These are phyloP conservation scores for Chrysoperla carnea DNA, from an alignment of 1,140 invertebrate species.

Conservation along the genomic window DNA sequence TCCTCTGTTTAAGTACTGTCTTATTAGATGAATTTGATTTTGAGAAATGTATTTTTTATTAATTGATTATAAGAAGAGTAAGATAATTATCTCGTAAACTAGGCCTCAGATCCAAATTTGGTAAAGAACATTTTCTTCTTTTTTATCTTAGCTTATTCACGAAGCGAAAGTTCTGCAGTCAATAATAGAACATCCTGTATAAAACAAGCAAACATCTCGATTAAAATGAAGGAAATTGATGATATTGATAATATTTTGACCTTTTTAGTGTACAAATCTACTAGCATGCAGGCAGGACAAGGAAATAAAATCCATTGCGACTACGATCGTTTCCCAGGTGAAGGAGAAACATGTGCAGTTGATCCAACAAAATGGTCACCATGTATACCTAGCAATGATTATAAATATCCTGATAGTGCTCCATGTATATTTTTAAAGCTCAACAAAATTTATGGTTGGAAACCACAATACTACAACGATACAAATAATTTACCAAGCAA, in stretches of 20 bases:
- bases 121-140: too few species aligned
- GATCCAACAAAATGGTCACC: slow-evolving; percentile 40
- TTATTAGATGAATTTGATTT: too few species aligned
- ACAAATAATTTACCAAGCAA: slow-evolving; percentile 44
- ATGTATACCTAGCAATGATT: slow-evolving; percentile 50
- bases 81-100: too few species aligned
- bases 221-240: slow-evolving; percentile 19
- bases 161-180: too few species aligned
- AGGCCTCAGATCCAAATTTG: too few species aligned
- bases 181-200: too few species aligned
- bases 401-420: slow-evolving; percentile 48
- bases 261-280: slow-evolving; percentile 43
- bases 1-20: too few species aligned
- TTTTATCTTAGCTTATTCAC: too few species aligned
- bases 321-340: slow-evolving; percentile 36
- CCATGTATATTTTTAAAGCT: slow-evolving; percentile 73
- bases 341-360: slow-evolving; percentile 52
- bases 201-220: slow-evolving; percentile 8
- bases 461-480: slow-evolving; percentile 16
- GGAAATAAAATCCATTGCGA: slow-evolving; percentile 48
- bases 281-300: slow-evolving; percentile 41
- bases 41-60: too few species aligned
- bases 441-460: slow-evolving; percentile 33
- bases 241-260: slow-evolving; percentile 6
- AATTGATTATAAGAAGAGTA: too few species aligned